Evolutionary conservation across 2,888 invertebrate genomes (phyloP).

Genomic region (Epirrhoe tristata): DNA sequence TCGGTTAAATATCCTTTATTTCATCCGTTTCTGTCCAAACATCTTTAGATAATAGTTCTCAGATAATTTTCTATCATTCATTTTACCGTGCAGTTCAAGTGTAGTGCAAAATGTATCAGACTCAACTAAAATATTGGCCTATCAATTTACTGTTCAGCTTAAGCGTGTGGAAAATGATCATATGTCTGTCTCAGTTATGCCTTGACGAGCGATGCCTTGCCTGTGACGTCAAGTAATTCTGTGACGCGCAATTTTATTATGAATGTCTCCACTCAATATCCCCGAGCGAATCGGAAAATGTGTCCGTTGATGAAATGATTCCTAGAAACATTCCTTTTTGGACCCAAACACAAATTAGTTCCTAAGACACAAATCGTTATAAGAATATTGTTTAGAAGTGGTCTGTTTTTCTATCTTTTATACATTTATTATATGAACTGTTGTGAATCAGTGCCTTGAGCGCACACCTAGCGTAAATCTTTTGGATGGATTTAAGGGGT

Average conservation of each 20-base stretch:
- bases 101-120: neutral
- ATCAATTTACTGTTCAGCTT: neutral
- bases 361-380: constrained; percentile 45
- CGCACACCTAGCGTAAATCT: constrained; percentile 51
- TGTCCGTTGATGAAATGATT: constrained; percentile 18
- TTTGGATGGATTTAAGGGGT: constrained; percentile 58
- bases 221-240: neutral
- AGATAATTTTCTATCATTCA: too few species aligned
- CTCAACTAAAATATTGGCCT: too few species aligned
- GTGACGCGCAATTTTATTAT: neutral
- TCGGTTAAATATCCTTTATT: too few species aligned
- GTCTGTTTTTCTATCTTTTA: constrained; percentile 53
- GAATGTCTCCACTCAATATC: neutral
- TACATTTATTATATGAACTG: constrained; percentile 39
- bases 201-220: neutral
- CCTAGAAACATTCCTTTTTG: constrained; percentile 29
- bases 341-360: constrained; percentile 47
- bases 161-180: neutral
- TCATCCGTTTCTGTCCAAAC: too few species aligned
- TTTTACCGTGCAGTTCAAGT: too few species aligned
- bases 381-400: constrained; percentile 35
- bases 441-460: constrained; percentile 58
- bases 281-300: neutral
- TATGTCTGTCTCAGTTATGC: neutral
- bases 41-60: too few species aligned